Conservation (phyloP, 2,113 vertebrate species). For the Ovibos moschatus region DNA sequence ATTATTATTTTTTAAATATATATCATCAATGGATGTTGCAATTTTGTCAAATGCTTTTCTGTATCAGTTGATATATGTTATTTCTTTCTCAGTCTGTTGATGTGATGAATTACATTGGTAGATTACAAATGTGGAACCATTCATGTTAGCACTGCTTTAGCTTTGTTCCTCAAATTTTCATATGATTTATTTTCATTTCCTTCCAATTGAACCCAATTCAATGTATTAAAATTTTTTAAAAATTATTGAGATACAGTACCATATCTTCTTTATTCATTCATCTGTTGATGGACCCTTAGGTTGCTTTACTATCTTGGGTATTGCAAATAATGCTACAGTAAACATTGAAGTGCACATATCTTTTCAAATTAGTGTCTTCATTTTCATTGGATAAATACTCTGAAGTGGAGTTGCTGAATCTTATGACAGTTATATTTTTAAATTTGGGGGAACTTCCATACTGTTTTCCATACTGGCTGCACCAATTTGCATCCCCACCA, state of each 20-base stretch:
- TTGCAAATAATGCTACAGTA: not conserved
- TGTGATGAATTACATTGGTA: not conserved
- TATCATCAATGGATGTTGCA: not conserved
- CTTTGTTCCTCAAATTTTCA: not conserved
- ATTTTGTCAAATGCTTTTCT: not conserved
- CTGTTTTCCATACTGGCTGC: not conserved
- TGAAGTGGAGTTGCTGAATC: not conserved
- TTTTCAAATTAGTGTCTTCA: not conserved
- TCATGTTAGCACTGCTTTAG: not conserved
- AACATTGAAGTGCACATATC: not conserved
- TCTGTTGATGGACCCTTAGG: not conserved
- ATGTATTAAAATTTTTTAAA: accelerated
- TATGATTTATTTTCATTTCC: not conserved
- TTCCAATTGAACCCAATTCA: not conserved
- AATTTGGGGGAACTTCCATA: not conserved
- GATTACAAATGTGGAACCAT: not conserved
- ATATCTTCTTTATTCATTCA: not conserved
- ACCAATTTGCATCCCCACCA: not conserved
- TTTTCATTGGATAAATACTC: not conserved
- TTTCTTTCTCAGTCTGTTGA: not conserved
- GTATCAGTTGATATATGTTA: not conserved
- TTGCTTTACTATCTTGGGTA: not conserved
- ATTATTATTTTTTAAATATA: not conserved
- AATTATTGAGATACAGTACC: not conserved
- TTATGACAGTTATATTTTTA: not conserved